A percentile compares a stretch with the other conserved stretches of the same genome.
Evolutionary conservation across 2,113 vertebrate species (phyloP).

Genomic region (Gobius niger): DNA sequence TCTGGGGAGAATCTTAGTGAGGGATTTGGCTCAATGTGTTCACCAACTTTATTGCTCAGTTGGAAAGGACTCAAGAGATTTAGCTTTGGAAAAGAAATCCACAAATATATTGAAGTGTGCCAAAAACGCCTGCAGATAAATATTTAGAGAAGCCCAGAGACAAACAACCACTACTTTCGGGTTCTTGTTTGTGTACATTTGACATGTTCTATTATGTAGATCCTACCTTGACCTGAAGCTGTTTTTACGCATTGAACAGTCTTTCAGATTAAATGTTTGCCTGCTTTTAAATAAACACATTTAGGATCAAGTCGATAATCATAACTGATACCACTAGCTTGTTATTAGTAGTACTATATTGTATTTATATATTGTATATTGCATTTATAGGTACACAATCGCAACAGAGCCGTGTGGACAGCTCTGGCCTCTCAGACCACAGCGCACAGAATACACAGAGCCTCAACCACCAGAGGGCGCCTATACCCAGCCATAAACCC

Average conservation of each 20-base stretch:
- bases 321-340: no score
- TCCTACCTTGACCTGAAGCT: neutral
- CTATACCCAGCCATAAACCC: conserved; percentile 61
- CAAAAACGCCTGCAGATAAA: conserved; percentile 4
- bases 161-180: conserved; percentile 6
- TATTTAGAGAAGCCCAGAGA: conserved; percentile 6
- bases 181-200: neutral
- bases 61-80: conserved; percentile 9
- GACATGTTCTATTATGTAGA: conserved; percentile 1
- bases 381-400: conserved; percentile 55
- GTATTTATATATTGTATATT: neutral
- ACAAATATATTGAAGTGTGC: conserved; percentile 7
- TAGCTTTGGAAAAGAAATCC: conserved; percentile 4
- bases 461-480: conserved; percentile 74
- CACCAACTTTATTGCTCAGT: conserved; percentile 14
- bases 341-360: neutral
- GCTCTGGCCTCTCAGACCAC: conserved; percentile 49
- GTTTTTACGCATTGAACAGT: conserved; percentile 1
- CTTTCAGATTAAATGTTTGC: neutral
- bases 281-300: no score
- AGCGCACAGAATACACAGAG: conserved; percentile 65
- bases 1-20: conserved; percentile 5
- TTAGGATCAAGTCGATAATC: no score
- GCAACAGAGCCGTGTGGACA: conserved; percentile 54
- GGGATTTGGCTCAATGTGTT: conserved; percentile 8